These are phyloP conservation scores for Ciconia maguari DNA, from an alignment of 2,113 vertebrate genomes.

Conservation along the genomic window DNA sequence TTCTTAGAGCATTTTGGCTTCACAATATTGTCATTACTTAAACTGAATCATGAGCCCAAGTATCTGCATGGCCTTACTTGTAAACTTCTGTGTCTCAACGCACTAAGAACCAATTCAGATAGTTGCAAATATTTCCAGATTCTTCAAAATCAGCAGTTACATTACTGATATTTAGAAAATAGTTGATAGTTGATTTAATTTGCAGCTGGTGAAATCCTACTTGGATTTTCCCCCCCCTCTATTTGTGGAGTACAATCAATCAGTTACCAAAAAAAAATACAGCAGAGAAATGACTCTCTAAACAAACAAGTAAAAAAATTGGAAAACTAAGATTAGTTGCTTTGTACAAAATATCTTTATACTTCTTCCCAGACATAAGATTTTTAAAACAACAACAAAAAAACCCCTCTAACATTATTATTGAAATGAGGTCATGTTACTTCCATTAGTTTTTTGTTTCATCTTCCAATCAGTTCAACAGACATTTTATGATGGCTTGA, in stretches of 20 bases:
- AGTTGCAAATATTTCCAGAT: constrained; percentile 55
- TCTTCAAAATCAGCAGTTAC: constrained; percentile 64
- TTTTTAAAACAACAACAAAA: constrained; percentile 29
- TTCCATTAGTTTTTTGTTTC: constrained; percentile 62
- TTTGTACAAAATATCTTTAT: constrained; percentile 25
- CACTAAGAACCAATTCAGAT: constrained; percentile 18
- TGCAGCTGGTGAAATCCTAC: constrained; percentile 39
- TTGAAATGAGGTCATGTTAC: constrained; percentile 66
- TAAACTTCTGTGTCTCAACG: neutral
- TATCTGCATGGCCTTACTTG: neutral
- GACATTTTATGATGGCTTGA: constrained; percentile 43
- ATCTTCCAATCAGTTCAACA: constrained; percentile 52
- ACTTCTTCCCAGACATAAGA: neutral
- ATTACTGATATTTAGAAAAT: constrained; percentile 60
- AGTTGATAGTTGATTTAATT: constrained; percentile 51
- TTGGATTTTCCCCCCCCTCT: constrained; percentile 28
- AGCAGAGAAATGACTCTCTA: neutral
- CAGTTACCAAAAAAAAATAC: neutral
- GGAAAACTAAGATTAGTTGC: neutral
- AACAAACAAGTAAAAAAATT: neutral
- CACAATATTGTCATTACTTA: neutral
- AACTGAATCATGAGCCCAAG: neutral
- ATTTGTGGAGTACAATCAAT: constrained; percentile 31
- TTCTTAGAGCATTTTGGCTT: neutral
- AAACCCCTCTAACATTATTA: neutral